Base-by-base conservation (phyloP, 1,140 invertebrate genomes). In the Calliphora vicina region DNA sequence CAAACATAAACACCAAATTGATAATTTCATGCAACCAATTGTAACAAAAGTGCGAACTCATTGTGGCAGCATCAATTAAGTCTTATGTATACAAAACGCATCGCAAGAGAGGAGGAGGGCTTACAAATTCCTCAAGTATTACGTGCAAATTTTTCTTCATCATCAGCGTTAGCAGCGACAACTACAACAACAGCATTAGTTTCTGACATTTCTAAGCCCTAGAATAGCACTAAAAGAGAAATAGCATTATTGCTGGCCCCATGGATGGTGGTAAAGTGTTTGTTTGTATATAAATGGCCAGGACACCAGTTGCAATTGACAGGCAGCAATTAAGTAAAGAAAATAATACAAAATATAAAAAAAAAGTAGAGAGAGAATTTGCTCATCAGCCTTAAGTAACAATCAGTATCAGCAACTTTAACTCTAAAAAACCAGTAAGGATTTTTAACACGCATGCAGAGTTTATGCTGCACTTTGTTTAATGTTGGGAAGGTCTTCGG, bases 1-100 rank as follows among this genome's bases (percentile, higher is more conserved):
- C 29, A n/a, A 42, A 78, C 35, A 78, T 45, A 23, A 78, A 78
- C 74, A 45, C 20, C 15, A 78, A 43, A 78, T 20, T 23, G 35
- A 43, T 78, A 43, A 43, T 45, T 78, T 78, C 74, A 78, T 78
- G 74, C 74, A 78, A 78, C 74, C 74, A 78, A 43, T 78, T 78
- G 74, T 43, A 78, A 20, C 9, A 76, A 43, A 43, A 43, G 74
- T 43, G 74, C 35, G 42, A 43, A 43, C 74, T 43, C 42, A 43
- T 42, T 43, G 29, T 43, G 74, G 35, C 74, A 78, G 35, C 74
- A 78, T 42, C 74, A 78, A 78, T 78, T 78, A 78, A 78, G 35
- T 43, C 61, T 67, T 67, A 35, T 12, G 9, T 23, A 23, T 23
- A 23, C 35, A 35, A 8, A 35, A 35, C 35, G 35, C 6, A 35